Conservation (phyloP, 1,140 invertebrate species). For the Sweltsa coloradensis region DNA sequence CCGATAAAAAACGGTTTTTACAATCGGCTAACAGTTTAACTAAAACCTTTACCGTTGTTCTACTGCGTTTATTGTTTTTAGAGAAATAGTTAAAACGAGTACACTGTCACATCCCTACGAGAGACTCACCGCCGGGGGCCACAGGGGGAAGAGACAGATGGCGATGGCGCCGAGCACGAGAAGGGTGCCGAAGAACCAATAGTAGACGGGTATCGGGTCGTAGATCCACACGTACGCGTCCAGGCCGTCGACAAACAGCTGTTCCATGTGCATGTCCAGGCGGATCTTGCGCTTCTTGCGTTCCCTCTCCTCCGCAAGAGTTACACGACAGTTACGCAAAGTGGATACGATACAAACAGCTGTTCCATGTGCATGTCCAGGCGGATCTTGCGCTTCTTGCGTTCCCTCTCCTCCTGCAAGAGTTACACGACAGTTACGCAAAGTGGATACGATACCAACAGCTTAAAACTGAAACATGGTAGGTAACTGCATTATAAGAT, state of each 20-base stretch:
- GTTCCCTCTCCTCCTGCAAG: conserved; percentile 29
- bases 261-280: conserved; percentile 92
- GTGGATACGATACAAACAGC: no score
- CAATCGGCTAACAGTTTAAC: no score
- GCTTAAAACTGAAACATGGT: no score
- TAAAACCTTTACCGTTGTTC: no score
- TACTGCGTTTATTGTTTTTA: no score
- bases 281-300: conserved; percentile 54
- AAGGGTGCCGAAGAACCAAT: conserved; percentile 87
- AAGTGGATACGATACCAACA: no score
- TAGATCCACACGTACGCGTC: conserved; percentile 99
- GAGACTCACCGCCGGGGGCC: conserved; percentile 89
- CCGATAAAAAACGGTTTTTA: no score
- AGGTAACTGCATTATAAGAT: no score
- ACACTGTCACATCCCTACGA: no score
- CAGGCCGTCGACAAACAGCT: conserved; percentile 81
- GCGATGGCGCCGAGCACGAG: conserved; percentile 86
- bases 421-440: no score
- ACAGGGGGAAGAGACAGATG: conserved; percentile 95
- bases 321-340: no score
- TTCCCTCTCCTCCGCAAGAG: conserved; percentile 28
- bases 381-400: conserved; percentile 53
- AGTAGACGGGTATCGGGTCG: conserved; percentile 93
- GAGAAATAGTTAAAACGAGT: no score
- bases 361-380: conserved; percentile 95